Evolutionary conservation across 2,113 vertebrate genomes (phyloP).

Genomic region (Puma concolor): DNA sequence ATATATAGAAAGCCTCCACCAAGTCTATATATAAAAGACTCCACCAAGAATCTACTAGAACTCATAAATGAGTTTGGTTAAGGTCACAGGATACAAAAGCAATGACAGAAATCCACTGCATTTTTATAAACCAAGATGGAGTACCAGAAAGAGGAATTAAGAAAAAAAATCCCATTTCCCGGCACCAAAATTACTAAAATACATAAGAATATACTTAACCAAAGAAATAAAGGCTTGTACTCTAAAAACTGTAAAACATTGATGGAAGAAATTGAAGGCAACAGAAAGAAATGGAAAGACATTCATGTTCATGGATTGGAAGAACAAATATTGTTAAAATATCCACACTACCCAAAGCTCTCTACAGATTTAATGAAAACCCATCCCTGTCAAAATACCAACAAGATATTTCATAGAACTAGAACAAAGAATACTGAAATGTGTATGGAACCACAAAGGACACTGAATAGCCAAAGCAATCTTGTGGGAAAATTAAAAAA

Average conservation of each 20-base stretch:
- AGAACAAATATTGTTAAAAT: neutral
- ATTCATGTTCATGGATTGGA: neutral
- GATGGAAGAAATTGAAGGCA: neutral
- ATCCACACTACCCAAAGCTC: neutral
- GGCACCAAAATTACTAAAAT: neutral
- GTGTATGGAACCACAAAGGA: neutral
- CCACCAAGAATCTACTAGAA: neutral
- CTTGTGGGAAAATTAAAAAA: neutral
- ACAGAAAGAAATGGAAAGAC: neutral
- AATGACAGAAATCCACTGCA: neutral
- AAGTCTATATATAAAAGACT: neutral
- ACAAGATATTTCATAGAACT: neutral
- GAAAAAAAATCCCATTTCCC: neutral
- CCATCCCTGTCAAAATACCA: neutral
- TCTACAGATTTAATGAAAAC: neutral
- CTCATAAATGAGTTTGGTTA: neutral
- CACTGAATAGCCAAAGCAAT: neutral
- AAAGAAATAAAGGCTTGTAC: neutral
- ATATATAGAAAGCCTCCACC: neutral
- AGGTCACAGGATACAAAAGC: neutral
- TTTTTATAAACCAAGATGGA: neutral
- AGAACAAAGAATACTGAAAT: neutral
- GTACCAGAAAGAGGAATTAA: neutral
- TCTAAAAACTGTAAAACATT: neutral
- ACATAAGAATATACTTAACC: neutral